Evolutionary conservation across 1,140 invertebrate species (phyloP).

Genomic region (Pristionchus pacificus): DNA sequence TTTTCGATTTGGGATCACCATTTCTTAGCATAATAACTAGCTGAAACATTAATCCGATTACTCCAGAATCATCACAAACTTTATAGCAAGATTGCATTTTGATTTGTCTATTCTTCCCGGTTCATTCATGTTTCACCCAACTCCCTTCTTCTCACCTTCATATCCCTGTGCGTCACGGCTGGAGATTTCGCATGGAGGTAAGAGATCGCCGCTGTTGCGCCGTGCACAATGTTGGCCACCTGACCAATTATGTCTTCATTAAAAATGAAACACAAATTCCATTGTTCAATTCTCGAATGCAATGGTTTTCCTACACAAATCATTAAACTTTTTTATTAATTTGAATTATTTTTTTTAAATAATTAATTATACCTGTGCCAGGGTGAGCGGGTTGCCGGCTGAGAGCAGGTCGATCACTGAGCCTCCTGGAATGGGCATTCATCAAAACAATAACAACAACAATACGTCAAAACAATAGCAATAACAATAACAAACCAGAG

Average conservation of each 20-base stretch:
- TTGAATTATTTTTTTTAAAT: too few species aligned
- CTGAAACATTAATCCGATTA: too few species aligned
- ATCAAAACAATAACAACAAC: conserved; percentile 16
- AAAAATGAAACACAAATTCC: background rate
- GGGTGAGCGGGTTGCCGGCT: conserved; percentile 22
- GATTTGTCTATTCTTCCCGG: too few species aligned
- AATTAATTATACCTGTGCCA: conserved; percentile 70
- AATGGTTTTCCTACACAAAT: too few species aligned
- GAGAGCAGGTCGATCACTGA: conserved; percentile 46
- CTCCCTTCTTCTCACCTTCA: conserved; percentile 82
- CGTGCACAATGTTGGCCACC: conserved; percentile 55
- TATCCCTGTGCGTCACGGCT: conserved; percentile 85
- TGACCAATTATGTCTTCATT: background rate
- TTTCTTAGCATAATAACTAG: too few species aligned
- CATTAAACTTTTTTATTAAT: too few species aligned
- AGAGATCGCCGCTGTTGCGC: conserved; percentile 79
- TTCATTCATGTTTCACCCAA: too few species aligned
- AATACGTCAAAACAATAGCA: conserved; percentile 17
- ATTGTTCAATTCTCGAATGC: background rate
- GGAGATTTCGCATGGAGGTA: conserved; percentile 86
- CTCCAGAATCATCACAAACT: too few species aligned
- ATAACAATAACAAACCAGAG: conserved; percentile 30
- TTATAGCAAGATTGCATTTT: too few species aligned
- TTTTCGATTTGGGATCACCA: too few species aligned
- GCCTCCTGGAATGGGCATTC: too few species aligned